phyloP scores from a whole-genome alignment of 2,113 vertebrate genomes.

The Corythaixoides concolor region DNA sequence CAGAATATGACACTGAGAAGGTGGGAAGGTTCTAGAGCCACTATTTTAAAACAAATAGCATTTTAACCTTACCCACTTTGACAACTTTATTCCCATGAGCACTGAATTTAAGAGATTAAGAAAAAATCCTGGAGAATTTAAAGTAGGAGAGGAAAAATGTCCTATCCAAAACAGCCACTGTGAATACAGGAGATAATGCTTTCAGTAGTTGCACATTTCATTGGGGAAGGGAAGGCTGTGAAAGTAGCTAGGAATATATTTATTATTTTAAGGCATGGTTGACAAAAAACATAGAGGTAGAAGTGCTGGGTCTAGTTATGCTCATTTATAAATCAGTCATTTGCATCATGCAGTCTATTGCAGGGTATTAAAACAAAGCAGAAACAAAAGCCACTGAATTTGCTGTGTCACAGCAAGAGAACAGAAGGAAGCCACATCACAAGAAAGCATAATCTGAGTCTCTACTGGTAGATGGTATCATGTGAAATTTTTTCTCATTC shows the following conservation, averaged over 20 bases:
- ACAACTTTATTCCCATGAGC: not conserved
- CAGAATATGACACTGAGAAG: not conserved
- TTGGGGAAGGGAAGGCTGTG: not conserved
- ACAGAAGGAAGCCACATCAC: not conserved
- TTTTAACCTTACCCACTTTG: not conserved
- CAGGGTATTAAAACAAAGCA: not conserved
- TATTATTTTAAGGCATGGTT: not conserved
- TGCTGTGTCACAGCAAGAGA: not conserved
- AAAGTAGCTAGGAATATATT: not conserved
- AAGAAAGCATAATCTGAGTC: not conserved
- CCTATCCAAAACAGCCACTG: not conserved
- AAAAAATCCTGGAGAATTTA: not conserved
- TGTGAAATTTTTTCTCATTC: not conserved
- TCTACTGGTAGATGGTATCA: not conserved
- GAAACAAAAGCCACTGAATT: not conserved
- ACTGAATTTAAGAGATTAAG: not conserved
- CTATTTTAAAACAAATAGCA: not conserved
- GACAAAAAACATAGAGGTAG: not conserved
- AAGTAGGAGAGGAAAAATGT: not conserved
- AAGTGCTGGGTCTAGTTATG: not conserved
- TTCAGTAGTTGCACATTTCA: not conserved
- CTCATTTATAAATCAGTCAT: not conserved
- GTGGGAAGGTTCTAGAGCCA: not conserved
- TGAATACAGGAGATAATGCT: not conserved
- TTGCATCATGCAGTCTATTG: not conserved